Percentiles rank a stretch among this genome's conserved stretches.
Conservation (phyloP, 2,113 vertebrate species). For the Pomatorhinus ruficollis region DNA sequence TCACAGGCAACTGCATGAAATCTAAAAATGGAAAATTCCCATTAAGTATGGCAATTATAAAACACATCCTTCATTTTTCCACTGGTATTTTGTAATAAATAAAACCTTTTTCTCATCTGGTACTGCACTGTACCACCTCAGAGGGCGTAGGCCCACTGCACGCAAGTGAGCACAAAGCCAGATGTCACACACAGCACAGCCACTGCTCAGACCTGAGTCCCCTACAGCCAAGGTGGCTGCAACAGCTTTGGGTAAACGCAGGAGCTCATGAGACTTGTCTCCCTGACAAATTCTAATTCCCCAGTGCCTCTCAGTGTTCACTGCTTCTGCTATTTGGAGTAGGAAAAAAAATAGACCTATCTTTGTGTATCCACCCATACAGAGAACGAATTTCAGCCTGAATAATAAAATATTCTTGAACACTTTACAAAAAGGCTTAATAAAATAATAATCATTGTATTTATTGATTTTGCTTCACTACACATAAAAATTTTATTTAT, state of each 20-base stretch:
- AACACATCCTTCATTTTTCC: neutral
- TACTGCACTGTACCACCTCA: neutral
- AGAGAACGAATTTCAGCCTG: neutral
- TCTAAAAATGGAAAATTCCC: slow-evolving; percentile 25
- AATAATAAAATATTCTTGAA: neutral
- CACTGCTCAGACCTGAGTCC: rapidly evolving
- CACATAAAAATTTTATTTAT: neutral
- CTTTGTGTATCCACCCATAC: neutral
- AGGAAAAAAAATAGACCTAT: neutral
- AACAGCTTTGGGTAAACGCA: neutral
- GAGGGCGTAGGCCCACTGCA: neutral
- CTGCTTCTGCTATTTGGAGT: neutral
- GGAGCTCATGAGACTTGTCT: neutral
- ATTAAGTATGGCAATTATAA: neutral
- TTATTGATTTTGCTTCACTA: neutral
- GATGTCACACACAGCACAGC: neutral
- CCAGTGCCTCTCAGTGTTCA: neutral
- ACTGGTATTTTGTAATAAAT: neutral
- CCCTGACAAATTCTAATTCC: neutral
- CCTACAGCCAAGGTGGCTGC: neutral
- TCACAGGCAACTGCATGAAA: neutral
- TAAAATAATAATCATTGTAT: neutral
- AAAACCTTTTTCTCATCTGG: neutral
- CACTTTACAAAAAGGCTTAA: neutral
- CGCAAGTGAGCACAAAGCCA: neutral